Base-by-base conservation (phyloP, 1,140 invertebrate genomes). In the Sycophaga agraensis region DNA sequence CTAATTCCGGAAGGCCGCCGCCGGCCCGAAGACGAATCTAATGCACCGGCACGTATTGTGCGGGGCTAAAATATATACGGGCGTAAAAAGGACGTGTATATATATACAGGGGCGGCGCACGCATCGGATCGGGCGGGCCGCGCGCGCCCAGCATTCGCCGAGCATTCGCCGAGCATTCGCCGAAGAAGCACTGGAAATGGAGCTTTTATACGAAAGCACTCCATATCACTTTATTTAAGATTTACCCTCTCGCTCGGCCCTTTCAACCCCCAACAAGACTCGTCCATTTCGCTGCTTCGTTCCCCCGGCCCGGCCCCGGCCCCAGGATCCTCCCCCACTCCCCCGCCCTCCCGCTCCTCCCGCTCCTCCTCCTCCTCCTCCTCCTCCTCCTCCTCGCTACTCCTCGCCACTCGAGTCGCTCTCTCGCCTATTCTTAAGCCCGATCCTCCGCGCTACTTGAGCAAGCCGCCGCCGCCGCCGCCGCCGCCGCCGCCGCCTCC, bases 191-290 rank as follows among this genome's bases (percentile, higher is more conserved):
- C 68, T 76, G 76, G 77, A 79, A 81, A 80, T 78, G 75, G 78
- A 76, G 79, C 78, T 81, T 79, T 80, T 80, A 79, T 81, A 81
- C 78, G 75, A 79, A 79, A 81, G 78, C 77, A 81, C 79, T 81
- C 79, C 79, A 81, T 81, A 80, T 80, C 79, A 81, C 78, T 79
- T 81, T 81, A 81, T 81, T 81, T 81, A 81, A 80, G 78, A 81
- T 80, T 80, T 81, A 80, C 77, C 78, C 78, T 81, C 78, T 81
- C 76, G 65, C 76, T 76, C 75, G 71, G 71, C 75, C 77, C 75
- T 78, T 81, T 80, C 73, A 77, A 76, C 73, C 77, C 74, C 74
- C 77, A 78, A 81, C 79, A 79, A 81, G 79, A 80, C 79, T 80
- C 77, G 77, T 81, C 78, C 79, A 80, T 81, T 81, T 81, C 76